Conservation (phyloP, 2,113 vertebrate genomes). For the Vulpes vulpes region DNA sequence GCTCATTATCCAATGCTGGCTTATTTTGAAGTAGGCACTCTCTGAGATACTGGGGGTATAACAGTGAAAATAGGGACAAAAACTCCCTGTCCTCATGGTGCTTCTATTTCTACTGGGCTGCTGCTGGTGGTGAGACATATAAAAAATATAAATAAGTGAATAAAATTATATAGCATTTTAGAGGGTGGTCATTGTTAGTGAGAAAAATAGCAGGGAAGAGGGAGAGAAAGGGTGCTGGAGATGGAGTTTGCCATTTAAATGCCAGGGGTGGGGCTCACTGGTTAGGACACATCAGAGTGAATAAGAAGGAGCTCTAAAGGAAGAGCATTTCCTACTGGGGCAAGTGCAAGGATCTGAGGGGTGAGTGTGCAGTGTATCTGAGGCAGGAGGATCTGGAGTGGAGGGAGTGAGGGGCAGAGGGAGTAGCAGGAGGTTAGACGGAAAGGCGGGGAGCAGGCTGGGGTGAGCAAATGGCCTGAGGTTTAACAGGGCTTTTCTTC, state of each 20-base stretch:
- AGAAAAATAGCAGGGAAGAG: background rate
- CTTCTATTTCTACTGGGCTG: background rate
- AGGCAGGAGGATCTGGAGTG: background rate
- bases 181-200: background rate
- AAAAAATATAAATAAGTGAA: background rate
- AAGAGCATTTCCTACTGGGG: background rate
- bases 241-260: background rate
- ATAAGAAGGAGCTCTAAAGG: background rate
- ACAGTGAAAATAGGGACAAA: background rate
- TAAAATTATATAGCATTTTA: background rate
- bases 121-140: background rate
- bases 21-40: background rate
- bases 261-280: background rate
- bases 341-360: background rate
- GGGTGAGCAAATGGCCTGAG: background rate
- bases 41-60: background rate
- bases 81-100: background rate
- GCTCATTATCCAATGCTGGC: background rate
- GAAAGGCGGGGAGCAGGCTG: background rate
- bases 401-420: background rate
- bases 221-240: background rate
- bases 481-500: background rate
- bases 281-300: background rate
- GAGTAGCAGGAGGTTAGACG: background rate
- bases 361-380: background rate